Percentiles rank a stretch among this genome's conserved stretches.
phyloP scores from a whole-genome alignment of 2,113 vertebrate genomes.

The Ascaphus truei region DNA sequence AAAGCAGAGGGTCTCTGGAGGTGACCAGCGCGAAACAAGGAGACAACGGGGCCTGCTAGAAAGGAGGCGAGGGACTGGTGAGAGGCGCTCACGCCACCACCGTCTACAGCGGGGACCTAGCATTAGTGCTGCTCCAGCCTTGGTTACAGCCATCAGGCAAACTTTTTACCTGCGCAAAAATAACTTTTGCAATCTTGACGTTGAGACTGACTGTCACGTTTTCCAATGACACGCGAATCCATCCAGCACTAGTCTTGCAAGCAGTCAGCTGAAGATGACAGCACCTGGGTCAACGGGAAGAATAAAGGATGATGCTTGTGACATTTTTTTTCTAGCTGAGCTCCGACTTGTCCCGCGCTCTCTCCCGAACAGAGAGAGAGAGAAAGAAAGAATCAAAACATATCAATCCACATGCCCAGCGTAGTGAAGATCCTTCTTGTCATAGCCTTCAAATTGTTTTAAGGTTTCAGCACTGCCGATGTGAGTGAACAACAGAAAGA shows the following conservation, averaged over 20 bases:
- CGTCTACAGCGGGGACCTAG: no score
- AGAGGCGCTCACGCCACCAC: no score
- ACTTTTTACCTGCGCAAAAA: no score
- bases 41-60: no score
- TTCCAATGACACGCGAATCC: conserved; percentile 40
- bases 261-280: conserved; percentile 48
- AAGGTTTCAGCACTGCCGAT: conserved; percentile 40
- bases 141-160: no score
- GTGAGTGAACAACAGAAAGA: conserved; percentile 44
- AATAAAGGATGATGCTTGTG: conserved; percentile 46
- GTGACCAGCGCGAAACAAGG: no score
- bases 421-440: conserved; percentile 50
- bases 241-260: conserved; percentile 35
- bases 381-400: conserved; percentile 51
- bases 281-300: conserved; percentile 51
- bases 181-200: background rate
- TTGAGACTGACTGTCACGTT: conserved; percentile 36
- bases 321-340: conserved; percentile 49
- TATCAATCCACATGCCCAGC: conserved; percentile 51
- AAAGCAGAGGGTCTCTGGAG: no score
- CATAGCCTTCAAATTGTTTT: conserved; percentile 52
- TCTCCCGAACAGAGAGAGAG: background rate
- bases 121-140: no score
- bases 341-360: conserved; percentile 54
- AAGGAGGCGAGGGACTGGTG: no score